Evolutionary conservation across 2,113 vertebrate genomes (phyloP).

Genomic region (Rhagologus leucostigma): DNA sequence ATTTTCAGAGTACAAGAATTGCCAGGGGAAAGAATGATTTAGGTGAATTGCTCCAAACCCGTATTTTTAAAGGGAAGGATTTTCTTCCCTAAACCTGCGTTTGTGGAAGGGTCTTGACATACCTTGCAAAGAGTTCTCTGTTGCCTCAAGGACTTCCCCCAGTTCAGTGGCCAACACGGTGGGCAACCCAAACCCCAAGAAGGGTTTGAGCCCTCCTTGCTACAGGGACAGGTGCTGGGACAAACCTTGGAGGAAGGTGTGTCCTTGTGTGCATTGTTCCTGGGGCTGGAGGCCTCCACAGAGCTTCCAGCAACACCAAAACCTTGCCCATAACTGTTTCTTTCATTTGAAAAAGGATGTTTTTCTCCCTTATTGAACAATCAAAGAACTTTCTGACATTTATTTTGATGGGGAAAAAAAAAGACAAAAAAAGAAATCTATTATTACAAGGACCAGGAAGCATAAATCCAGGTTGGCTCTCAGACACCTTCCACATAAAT

Average conservation of each 20-base stretch:
- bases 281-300: background rate
- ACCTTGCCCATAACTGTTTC: background rate
- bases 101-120: background rate
- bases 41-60: rapidly evolving
- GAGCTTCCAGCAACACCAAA: background rate
- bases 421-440: background rate
- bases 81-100: background rate
- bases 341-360: background rate
- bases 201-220: background rate
- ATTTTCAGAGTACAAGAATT: background rate
- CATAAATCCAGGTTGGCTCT: constrained; percentile 23
- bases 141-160: background rate
- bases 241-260: rapidly evolving
- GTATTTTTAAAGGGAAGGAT: background rate
- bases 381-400: constrained; percentile 51
- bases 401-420: background rate
- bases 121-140: background rate
- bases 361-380: constrained; percentile 28
- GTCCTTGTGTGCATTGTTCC: background rate
- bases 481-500: constrained; percentile 24
- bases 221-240: background rate
- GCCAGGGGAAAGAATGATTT: background rate
- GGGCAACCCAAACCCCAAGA: background rate
- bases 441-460: constrained; percentile 38
- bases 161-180: background rate